Evolutionary conservation across 2,888 invertebrate genomes (phyloP), one percentile per base, ranked within the genome.

Genomic region (Stenodera caucasica): DNA sequence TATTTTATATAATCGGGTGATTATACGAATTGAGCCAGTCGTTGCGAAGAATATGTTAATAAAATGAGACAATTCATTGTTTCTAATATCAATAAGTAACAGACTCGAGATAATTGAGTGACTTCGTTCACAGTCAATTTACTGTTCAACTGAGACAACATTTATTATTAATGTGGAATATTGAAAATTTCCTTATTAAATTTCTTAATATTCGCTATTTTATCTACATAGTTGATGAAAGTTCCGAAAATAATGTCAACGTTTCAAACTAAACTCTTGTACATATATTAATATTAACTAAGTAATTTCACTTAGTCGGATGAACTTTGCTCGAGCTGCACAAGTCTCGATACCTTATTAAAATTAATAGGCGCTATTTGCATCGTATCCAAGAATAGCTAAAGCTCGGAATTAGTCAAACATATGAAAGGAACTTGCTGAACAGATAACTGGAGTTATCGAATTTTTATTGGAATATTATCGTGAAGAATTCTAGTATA

Each of bases 71-170:
- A 9, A 18, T 40, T 18, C 15, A 40, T 9, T 15, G 37, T 8
- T 37, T 15, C 15, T 37, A 37, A 6, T 2, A 37, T 40, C 37
- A 15, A 40, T 40, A 40, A 18, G 18, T 18, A 40, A 40, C 37
- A 40, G 18, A 18, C 37, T 40, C 3, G 2, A 6, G 37, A 40
- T 40, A 40, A 40, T 40, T 40, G 18, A 40, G 37, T 18, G 18
- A 40, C 37, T 40, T 7, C 18, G 37, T 40, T 40, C 37, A 40
- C 37, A 40, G 15, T 40, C 37, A 40, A 40, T 40, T 40, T 40
- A 15, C 8, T 15, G 18, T 40, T 40, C 18, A 40, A 40, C 8
- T 15, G 37, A 18, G 37, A 40, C 37, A 9, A 15, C 5, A n/a
- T 33, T 4, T 33, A 33, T 33, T 9, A 30, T 35, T 35, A 35